Conservation (phyloP, 2,888 invertebrate genomes). For the Dione juno region DNA sequence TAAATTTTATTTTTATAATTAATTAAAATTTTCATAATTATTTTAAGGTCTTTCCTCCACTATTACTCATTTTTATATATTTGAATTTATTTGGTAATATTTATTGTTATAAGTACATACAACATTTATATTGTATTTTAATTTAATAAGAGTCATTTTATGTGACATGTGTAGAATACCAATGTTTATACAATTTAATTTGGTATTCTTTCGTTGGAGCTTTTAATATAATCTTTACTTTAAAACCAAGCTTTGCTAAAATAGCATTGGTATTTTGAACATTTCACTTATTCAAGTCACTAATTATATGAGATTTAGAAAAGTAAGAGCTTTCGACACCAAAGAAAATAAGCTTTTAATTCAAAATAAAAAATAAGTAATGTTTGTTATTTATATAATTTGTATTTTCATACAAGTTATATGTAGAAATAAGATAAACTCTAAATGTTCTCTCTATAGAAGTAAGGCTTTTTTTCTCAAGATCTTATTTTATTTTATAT, state of each 20-base stretch:
- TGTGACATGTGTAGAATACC: no score
- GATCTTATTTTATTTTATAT: background rate
- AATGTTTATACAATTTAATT: no score
- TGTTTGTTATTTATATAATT: background rate
- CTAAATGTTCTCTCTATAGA: background rate
- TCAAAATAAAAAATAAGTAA: background rate
- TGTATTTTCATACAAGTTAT: background rate
- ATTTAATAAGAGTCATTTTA: no score
- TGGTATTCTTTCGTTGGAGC: no score
- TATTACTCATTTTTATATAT: no score
- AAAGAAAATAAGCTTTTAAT: background rate
- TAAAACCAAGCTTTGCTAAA: background rate
- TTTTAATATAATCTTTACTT: slow-evolving; percentile 1
- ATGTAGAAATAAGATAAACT: background rate
- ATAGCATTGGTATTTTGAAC: background rate
- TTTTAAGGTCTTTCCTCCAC: no score
- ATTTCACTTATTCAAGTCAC: background rate
- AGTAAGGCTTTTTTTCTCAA: background rate
- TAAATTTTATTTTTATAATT: no score
- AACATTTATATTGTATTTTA: no score
- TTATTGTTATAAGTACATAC: no score
- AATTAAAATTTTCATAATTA: no score
- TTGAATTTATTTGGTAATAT: no score
- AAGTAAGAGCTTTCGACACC: slow-evolving; percentile 20
- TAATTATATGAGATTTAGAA: background rate